Conservation (phyloP, 2,113 vertebrate genomes). For the Mus pahari region DNA sequence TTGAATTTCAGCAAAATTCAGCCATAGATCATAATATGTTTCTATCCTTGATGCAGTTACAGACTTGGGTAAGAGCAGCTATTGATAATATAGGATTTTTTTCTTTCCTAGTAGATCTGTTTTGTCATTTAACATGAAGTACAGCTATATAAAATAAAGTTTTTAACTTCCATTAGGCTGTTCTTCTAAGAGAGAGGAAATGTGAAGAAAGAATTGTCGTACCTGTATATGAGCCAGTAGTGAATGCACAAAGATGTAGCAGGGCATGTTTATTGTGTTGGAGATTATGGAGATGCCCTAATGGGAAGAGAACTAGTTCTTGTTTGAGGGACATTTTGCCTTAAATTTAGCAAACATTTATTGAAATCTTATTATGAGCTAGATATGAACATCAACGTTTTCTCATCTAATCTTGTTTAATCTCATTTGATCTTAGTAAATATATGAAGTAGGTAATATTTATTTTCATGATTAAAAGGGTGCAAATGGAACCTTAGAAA, state of each 20-base stretch:
- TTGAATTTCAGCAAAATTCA: slow-evolving; percentile 24
- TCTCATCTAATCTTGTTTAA: not conserved
- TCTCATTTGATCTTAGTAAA: slow-evolving; percentile 49
- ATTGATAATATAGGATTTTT: not conserved
- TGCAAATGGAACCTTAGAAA: slow-evolving; percentile 19
- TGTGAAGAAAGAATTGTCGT: not conserved
- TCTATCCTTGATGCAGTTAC: not conserved
- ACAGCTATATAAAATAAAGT: not conserved
- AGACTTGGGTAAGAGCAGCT: not conserved
- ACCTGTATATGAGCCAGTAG: not conserved
- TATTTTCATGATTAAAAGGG: slow-evolving; percentile 34
- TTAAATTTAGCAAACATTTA: slow-evolving; percentile 21
- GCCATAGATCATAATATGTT: not conserved
- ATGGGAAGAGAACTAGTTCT: not conserved
- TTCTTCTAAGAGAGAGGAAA: not conserved
- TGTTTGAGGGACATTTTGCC: not conserved
- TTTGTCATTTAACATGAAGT: not conserved
- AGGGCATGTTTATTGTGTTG: not conserved
- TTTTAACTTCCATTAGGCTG: not conserved
- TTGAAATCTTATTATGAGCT: not conserved
- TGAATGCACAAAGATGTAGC: not conserved
- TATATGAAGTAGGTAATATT: not conserved
- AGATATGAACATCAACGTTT: not conserved
- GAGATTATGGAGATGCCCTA: not conserved
- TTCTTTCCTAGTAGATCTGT: not conserved